Base-by-base conservation (phyloP, 2,797 vertebrate species). In the Gymnopithys bicolor region DNA sequence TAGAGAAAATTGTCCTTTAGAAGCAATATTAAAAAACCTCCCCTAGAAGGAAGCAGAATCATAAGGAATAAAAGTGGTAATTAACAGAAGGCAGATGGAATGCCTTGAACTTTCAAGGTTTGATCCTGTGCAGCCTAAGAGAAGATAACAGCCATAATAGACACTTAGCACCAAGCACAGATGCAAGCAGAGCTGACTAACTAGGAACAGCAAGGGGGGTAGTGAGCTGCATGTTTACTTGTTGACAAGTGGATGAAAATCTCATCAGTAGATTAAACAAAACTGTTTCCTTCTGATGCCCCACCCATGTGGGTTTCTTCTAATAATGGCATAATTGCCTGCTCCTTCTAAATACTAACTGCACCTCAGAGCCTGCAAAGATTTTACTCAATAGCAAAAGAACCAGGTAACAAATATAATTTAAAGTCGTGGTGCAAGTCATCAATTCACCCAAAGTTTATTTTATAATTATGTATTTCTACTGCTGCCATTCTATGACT, bases 51-150 rank as follows among this genome's bases (percentile, higher is more conserved):
- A 84, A 92, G 73, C 41, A 75, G 58, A 94, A 84, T 87, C 70
- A 33, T 76, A 74, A 95, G 19, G 73, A 95, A 84, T 87, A 85
- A 58, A 90, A 89, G 35, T 27, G 13, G 55, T 86, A 96, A 97
- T 95, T 94, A 95, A 90, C 76, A 96, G 74, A 71, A 84, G 87
- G 86, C 85, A 95, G 89, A 94, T 83, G 89, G 94, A 95, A 94
- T 3, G 64, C 39, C 48, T 87, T 94, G 91, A 90, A 94, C 91
- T 92, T 82, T 89, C 88, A 59, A 80, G 73, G 88, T 88, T 56
- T 94, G 83, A 91, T 94, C 63, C 69, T 87, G 64, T 49, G 68
- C 80, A 93, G 85, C 63, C 59, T 89, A 81, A 56, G 69, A 83
- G 46, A n/a, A 94, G 71, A 82, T 85, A 95, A 80, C 37, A 74